phyloP scores from a whole-genome alignment of 1,140 invertebrate genomes.

The Trachymyrmex septentrionalis region DNA sequence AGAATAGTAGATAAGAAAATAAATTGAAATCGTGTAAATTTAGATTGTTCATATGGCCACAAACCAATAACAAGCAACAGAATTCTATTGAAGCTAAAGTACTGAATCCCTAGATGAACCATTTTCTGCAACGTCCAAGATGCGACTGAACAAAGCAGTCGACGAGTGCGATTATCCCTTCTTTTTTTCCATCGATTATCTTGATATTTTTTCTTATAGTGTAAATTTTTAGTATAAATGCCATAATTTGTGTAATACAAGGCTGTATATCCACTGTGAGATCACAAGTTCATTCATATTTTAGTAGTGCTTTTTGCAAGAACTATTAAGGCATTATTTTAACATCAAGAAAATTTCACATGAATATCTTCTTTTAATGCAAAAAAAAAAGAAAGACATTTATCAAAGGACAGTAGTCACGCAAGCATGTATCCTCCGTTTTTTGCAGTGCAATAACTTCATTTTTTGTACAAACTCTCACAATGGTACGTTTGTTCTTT shows the following conservation, averaged over 20 bases:
- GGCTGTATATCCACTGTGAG: not conserved
- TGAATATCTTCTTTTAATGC: not conserved
- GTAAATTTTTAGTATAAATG: not conserved
- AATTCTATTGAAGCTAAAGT: slow-evolving; percentile 2
- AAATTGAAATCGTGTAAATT: not conserved
- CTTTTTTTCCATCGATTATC: not conserved
- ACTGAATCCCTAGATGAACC: not conserved
- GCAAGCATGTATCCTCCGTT: too few relatives aligned
- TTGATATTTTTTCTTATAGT: not conserved
- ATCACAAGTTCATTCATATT: not conserved
- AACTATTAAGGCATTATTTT: not conserved
- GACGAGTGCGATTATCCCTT: not conserved
- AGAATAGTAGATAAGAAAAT: not conserved
- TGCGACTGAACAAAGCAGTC: not conserved
- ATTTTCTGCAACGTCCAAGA: not conserved
- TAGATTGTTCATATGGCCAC: slow-evolving; percentile 10
- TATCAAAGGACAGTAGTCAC: not conserved
- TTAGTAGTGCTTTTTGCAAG: not conserved
- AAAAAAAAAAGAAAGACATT: not conserved
- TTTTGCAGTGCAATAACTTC: too few relatives aligned
- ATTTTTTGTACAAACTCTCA: not conserved
- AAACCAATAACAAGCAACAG: not conserved
- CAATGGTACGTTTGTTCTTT: not conserved
- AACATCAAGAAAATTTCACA: not conserved
- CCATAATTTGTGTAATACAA: not conserved